Conservation (phyloP, 1,140 invertebrate genomes). For the Procambarus clarkii region DNA sequence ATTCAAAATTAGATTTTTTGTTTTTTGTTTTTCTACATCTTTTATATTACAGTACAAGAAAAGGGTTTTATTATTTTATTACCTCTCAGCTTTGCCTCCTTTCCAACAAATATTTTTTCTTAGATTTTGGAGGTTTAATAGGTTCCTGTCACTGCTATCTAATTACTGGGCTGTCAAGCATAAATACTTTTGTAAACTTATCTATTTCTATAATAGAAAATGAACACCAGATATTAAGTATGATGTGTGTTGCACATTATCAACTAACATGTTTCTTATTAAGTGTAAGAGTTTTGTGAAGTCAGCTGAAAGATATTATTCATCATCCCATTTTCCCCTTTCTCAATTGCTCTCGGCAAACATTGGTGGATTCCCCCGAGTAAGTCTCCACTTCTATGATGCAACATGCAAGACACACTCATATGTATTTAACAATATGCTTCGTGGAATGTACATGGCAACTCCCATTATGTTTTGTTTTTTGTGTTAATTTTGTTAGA, state of each 20-base stretch:
- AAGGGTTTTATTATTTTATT: too few relatives aligned
- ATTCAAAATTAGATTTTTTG: too few relatives aligned
- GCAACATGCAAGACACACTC: constrained; percentile 31
- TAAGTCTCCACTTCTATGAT: constrained; percentile 59
- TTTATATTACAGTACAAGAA: too few relatives aligned
- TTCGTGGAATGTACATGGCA: constrained; percentile 46
- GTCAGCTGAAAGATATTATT: constrained; percentile 48
- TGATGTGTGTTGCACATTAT: neutral
- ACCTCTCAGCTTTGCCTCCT: too few relatives aligned
- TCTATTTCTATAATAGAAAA: neutral
- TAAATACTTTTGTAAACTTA: too few relatives aligned
- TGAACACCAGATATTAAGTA: neutral
- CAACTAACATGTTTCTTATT: neutral
- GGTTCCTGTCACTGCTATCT: too few relatives aligned
- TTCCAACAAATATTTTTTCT: too few relatives aligned
- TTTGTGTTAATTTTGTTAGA: neutral
- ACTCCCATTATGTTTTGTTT: constrained; percentile 1
- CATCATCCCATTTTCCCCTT: constrained; percentile 46
- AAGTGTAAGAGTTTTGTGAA: neutral
- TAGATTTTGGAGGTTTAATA: too few relatives aligned
- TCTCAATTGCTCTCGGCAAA: constrained; percentile 56
- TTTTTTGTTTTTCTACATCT: too few relatives aligned
- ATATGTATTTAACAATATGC: constrained; percentile 23
- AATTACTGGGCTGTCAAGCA: too few relatives aligned
- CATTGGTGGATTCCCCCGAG: constrained; percentile 49